Percentiles rank a stretch among this genome's conserved stretches.
These are phyloP conservation scores for Scaptomyza polygonia DNA, from an alignment of 2,888 invertebrate genomes.

Conservation along the genomic window DNA sequence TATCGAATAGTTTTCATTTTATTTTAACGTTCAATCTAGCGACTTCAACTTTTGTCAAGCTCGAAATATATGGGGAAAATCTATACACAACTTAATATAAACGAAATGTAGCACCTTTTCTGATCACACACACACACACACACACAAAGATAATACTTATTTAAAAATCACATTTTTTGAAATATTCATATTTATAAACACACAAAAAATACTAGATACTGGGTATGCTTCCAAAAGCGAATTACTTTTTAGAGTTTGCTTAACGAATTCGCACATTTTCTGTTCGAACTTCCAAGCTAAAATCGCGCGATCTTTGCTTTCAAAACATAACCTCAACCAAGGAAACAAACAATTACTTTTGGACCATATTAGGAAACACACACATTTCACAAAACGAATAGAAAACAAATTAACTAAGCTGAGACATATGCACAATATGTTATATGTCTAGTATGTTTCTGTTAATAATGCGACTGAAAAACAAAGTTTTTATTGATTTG, in stretches of 20 bases:
- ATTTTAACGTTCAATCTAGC: slow-evolving; percentile 51
- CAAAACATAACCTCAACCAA: slow-evolving; percentile 23
- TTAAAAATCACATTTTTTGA: slow-evolving; percentile 26
- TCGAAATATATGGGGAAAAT: slow-evolving; percentile 25
- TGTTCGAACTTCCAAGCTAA: slow-evolving; percentile 8
- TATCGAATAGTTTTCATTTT: slow-evolving; percentile 26
- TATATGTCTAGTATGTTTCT: slow-evolving; percentile 39
- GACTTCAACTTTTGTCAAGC: slow-evolving; percentile 73
- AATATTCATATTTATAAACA: neutral
- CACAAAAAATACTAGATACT: slow-evolving; percentile 11
- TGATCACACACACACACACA: slow-evolving; percentile 19
- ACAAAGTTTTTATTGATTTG: slow-evolving; percentile 73
- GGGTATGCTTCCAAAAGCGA: slow-evolving; percentile 28
- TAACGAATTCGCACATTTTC: slow-evolving; percentile 3
- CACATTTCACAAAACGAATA: slow-evolving; percentile 52
- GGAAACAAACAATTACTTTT: slow-evolving; percentile 36
- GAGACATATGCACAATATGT: too few species aligned
- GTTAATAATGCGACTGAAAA: slow-evolving; percentile 74
- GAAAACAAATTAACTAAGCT: slow-evolving; percentile 31
- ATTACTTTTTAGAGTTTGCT: slow-evolving; percentile 6
- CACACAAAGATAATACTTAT: slow-evolving; percentile 12
- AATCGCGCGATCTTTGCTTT: slow-evolving; percentile 32
- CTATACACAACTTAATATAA: slow-evolving; percentile 7
- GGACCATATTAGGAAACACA: slow-evolving; percentile 58
- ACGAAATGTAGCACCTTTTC: slow-evolving; percentile 26